Conservation (phyloP, 2,113 vertebrate genomes). For the Mola mola region DNA sequence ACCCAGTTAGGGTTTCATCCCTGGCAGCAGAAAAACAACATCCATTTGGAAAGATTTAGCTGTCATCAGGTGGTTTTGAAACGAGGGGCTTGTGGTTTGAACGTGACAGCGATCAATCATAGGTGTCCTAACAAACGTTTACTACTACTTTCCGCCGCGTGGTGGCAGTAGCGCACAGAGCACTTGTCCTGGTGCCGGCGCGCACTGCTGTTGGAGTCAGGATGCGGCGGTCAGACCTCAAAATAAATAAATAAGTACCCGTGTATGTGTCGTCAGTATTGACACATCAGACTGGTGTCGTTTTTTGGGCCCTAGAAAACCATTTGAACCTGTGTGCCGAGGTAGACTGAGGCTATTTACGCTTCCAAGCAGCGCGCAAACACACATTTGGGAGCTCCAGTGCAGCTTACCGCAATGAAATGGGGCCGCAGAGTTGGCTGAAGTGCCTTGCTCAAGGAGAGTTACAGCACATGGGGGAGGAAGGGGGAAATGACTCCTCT, state of each 20-base stretch:
- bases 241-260: background rate
- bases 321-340: slow-evolving; percentile 3
- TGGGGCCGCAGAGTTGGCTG: background rate
- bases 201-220: slow-evolving; percentile 19
- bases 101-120: slow-evolving; percentile 64
- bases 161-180: slow-evolving; percentile 76
- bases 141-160: slow-evolving; percentile 58
- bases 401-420: slow-evolving; percentile 1
- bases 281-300: too few species aligned
- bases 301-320: background rate
- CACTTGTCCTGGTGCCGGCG: slow-evolving; percentile 30
- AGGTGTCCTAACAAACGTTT: slow-evolving; percentile 22
- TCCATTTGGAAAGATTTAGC: slow-evolving; percentile 29
- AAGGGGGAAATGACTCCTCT: too few species aligned
- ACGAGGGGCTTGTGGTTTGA: slow-evolving; percentile 27
- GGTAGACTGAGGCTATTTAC: background rate
- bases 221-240: slow-evolving; percentile 22
- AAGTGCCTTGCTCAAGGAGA: slow-evolving; percentile 15
- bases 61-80: slow-evolving; percentile 44
- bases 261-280: too few species aligned
- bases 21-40: slow-evolving; percentile 8
- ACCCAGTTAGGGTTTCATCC: slow-evolving; percentile 36
- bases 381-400: slow-evolving; percentile 1
- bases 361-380: slow-evolving; percentile 7
- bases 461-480: too few species aligned